A percentile compares a stretch with the other conserved stretches of the same genome.
Evolutionary conservation across 2,797 vertebrate species (phyloP).

Genomic region (Leptatherina wallacei): DNA sequence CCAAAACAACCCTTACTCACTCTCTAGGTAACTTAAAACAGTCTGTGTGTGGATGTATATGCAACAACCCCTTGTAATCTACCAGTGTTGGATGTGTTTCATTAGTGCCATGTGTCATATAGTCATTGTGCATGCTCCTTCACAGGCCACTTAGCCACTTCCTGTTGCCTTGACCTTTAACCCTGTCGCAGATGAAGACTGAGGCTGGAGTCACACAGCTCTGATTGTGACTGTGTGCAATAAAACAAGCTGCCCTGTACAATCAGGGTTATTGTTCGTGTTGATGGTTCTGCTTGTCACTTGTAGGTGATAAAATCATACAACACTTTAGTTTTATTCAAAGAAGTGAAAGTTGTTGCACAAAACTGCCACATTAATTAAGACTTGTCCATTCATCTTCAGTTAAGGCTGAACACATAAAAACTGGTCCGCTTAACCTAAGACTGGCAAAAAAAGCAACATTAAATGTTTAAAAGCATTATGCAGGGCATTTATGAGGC

Average conservation of each 20-base stretch:
- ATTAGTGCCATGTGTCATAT: constrained; percentile 85
- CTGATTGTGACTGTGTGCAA: constrained; percentile 54
- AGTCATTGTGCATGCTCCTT: constrained; percentile 74
- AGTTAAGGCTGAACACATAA: constrained; percentile 28
- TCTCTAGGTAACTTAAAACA: constrained; percentile 89
- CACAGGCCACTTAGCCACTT: constrained; percentile 79
- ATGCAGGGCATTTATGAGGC: too few species aligned
- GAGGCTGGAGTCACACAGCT: constrained; percentile 52
- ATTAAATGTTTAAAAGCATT: not conserved
- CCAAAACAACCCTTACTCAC: constrained; percentile 97
- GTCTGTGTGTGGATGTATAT: not conserved
- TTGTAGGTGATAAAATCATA: constrained; percentile 42
- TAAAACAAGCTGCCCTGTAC: constrained; percentile 60
- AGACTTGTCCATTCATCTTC: constrained; percentile 5
- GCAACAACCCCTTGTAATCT: constrained; percentile 65
- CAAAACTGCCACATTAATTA: constrained; percentile 7
- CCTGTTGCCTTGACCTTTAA: constrained; percentile 83
- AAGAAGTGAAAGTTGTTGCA: constrained; percentile 32
- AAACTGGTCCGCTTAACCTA: constrained; percentile 2
- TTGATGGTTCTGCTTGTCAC: constrained; percentile 53
- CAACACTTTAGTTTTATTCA: constrained; percentile 20
- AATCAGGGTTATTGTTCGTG: constrained; percentile 57
- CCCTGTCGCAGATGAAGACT: constrained; percentile 62
- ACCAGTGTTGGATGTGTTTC: constrained; percentile 83
- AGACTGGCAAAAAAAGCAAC: not conserved